These are phyloP conservation scores for Apodemia mormo DNA, from an alignment of 2,888 invertebrate species.

Conservation along the genomic window DNA sequence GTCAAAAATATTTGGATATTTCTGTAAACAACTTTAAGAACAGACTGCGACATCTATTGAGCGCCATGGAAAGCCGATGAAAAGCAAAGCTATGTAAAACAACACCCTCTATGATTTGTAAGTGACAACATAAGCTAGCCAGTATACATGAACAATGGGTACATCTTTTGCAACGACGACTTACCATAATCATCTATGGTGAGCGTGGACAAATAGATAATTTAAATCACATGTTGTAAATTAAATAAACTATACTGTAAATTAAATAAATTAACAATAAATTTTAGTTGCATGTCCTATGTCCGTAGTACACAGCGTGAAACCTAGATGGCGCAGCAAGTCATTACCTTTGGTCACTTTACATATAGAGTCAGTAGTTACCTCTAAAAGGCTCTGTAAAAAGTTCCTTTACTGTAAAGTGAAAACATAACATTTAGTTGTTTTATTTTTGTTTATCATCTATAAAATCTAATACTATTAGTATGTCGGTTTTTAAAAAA, in stretches of 20 bases:
- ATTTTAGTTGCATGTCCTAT: no score
- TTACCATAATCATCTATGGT: slow-evolving; percentile 77
- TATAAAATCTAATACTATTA: no score
- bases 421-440: no score
- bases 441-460: no score
- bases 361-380: no score
- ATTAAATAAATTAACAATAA: slow-evolving; percentile 10
- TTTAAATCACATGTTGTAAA: slow-evolving; percentile 46
- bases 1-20: slow-evolving; percentile 23
- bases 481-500: no score
- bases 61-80: slow-evolving; percentile 41
- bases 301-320: neutral
- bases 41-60: slow-evolving; percentile 64
- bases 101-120: neutral
- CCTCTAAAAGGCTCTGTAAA: no score
- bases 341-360: neutral
- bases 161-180: slow-evolving; percentile 57
- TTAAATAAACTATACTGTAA: slow-evolving; percentile 3
- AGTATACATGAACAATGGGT: neutral
- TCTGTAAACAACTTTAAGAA: slow-evolving; percentile 42
- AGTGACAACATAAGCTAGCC: slow-evolving; percentile 21
- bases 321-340: slow-evolving; percentile 25
- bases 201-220: slow-evolving; percentile 75
- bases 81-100: slow-evolving; percentile 53
- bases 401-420: neutral